Evolutionary conservation across 1,140 invertebrate species (phyloP), one percentile per base, ranked within the genome.

Genomic region (Tetramorium parvispinum): DNA sequence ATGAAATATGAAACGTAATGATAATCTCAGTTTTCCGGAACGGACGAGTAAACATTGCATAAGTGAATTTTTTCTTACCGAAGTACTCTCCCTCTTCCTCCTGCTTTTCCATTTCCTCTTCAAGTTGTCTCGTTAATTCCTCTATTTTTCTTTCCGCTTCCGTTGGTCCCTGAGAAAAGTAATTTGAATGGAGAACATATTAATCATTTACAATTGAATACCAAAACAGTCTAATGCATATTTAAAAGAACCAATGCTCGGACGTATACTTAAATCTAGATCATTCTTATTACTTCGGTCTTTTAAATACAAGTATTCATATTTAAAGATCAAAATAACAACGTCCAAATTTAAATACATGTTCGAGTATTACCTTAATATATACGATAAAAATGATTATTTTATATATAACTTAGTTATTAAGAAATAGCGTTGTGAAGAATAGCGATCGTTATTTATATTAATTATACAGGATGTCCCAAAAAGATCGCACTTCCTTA

Each of bases 41-140:
- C 27, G 32, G 59, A 10, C 13, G n/a, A 66, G 43, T 53, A 70
- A 82, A 55, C 18, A 46, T 81, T 6, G 7, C 32, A 11, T n/a
- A 27, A 71, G 40, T 5, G 68, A 27, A 78, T 81, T n/a, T 27
- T 78, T 70, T 95, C 96, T 96, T 96, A 98, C 98, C 99, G 96
- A 99, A 99, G 95, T 99, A 99, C 96, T 99, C 98, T 87, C 98
- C 98, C 94, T 98, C 97, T 92, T 98, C 98, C 95, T 98, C 98
- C 89, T 98, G 97, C 91, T 98, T 98, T 93, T 99, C 98, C 97
- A 99, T 98, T 96, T 99, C 98, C 93, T 99, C 98, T 94, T 99
- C 98, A 85, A 99, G 96, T 93, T 98, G 97, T 65, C 98, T 96
- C 3, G 98, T 99, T 63, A 99, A 95, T 92, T 98, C 98, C 94